A percentile compares a stretch with the other conserved stretches of the same genome.
Conservation (phyloP, 2,797 vertebrate genomes). For the Labroides dimidiatus region DNA sequence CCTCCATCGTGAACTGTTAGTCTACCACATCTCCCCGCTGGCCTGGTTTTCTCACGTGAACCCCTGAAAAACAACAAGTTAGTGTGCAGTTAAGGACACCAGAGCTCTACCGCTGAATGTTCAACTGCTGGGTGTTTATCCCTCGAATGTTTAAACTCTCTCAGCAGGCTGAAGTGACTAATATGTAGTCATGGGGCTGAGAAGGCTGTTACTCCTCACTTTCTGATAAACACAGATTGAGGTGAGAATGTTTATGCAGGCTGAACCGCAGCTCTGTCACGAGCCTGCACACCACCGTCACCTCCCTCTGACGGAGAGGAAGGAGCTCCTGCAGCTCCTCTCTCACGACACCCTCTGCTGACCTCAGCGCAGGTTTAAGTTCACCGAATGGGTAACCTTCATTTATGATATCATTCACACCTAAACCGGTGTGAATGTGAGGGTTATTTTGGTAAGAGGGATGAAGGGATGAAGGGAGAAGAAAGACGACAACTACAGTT, state of each 20-base stretch:
- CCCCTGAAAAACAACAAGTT: constrained; percentile 6
- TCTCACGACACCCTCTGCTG: constrained; percentile 41
- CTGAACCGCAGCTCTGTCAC: constrained; percentile 32
- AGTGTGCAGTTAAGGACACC: constrained; percentile 16
- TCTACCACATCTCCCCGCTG: constrained; percentile 16
- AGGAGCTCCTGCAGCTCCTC: constrained; percentile 34
- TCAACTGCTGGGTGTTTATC: constrained; percentile 6
- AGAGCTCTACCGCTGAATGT: constrained; percentile 12
- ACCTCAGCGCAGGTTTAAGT: constrained; percentile 27
- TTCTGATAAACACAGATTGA: constrained; percentile 18
- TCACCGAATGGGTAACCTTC: constrained; percentile 14
- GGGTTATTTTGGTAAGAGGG: too few relatives aligned
- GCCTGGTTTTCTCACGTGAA: not conserved
- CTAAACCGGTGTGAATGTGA: constrained; percentile 2
- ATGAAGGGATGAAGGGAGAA: too few relatives aligned
- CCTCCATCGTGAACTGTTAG: constrained; percentile 29
- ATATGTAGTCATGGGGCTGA: constrained; percentile 27
- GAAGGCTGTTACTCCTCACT: constrained; percentile 17
- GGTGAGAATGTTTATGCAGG: constrained; percentile 28
- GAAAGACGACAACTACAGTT: too few relatives aligned
- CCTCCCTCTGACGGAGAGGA: constrained; percentile 29
- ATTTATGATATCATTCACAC: constrained; percentile 25
- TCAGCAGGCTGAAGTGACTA: constrained; percentile 2
- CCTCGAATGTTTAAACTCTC: constrained; percentile 18
- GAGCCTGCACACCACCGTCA: constrained; percentile 21